Base-by-base conservation (phyloP, 1,140 invertebrate genomes). In the Ectropis grisescens region DNA sequence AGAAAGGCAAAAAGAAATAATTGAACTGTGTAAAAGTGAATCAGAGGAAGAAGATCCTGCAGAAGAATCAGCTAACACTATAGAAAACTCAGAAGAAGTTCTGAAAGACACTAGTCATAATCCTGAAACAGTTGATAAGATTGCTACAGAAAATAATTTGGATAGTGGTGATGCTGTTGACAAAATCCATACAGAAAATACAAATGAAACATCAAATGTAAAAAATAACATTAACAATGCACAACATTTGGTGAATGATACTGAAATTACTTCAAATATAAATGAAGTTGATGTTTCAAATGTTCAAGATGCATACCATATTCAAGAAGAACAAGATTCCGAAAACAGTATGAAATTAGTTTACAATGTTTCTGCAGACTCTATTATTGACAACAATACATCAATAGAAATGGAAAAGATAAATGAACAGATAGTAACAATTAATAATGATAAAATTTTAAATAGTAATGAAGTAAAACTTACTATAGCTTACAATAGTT, bases 1-100 rank as follows among this genome's bases (percentile, higher is more conserved):
- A 58, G 65, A 85, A 58, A 74, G 83, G 41, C 82, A 87, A 56
- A 87, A 86, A 55, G 81, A 85, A 67, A 82, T 86, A 29, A 80
- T 86, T 50, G 75, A 85, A 46, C 74, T 88, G 45, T 88, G 85
- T 48, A 86, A 86, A 59, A 87, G 85, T 61, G 86, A 87, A 7
- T 47, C 54, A 30, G 69, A 78, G 15, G 66, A 65, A 67, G 85
- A 87, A 40, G n/a, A 26, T 26, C 2, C 2, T 26, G 24, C 4
- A 7, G n/a, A 26, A 26, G n/a, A 6, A 26, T 26, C 24, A 7
- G 24, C 4, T 26, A n/a, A n/a, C n/a, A n/a, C n/a, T n/a, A n/a
- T n/a, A n/a, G n/a, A n/a, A n/a, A n/a, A n/a, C 16, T 19, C 3
- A 8, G 3, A 3, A 4, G 16, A 19, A 4, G 16, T 4, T 19